Base-by-base conservation (phyloP, 2,797 vertebrate genomes). In the Australoheros facetus region DNA sequence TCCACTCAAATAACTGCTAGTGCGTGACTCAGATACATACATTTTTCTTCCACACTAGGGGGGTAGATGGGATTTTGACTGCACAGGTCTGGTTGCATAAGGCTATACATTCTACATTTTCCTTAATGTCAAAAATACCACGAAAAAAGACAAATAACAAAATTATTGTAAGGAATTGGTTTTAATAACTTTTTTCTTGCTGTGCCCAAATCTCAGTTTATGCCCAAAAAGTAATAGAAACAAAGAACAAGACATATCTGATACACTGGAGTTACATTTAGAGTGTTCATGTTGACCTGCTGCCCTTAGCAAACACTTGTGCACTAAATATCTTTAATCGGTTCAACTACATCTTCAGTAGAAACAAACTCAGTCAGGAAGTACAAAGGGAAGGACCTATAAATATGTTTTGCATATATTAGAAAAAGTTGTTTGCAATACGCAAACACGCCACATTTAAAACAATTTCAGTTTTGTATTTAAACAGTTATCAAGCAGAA, bases 1-100 rank as follows among this genome's bases (percentile, higher is more conserved):
- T 84, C 88, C 79, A 79, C 75, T 84, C 83, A 88, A 80, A 91
- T 79, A 90, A 87, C 76, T 75, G 60, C 75, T 45, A 9, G 83
- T 17, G 64, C 57, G 57, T 71, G 71, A 85, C 57, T 23, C 75
- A 32, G 57, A 62, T 28, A 69, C 78, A 73, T 30, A 56, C 19
- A 11, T 81, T 90, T 89, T 73, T 83, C 82, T 86, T 66, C 51
- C 75, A 16, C 59, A 34, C 26, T 16, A 55, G 45, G 53, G n/a
- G 56, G 59, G 57, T 45, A 56, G 72, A 81, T 11, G 26, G 3
- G 28, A 53, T 28, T 81, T 78, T 55, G 79, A 56, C 57, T 70
- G 76, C 37, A 55, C 28, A 69, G 16, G 51, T 77, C 75, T 84
- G 28, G n/a, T 39, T 71, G 7, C 13, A 54, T 54, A 21, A 21